Base-by-base conservation (phyloP, 2,797 vertebrate species). In the Chanos chanos region DNA sequence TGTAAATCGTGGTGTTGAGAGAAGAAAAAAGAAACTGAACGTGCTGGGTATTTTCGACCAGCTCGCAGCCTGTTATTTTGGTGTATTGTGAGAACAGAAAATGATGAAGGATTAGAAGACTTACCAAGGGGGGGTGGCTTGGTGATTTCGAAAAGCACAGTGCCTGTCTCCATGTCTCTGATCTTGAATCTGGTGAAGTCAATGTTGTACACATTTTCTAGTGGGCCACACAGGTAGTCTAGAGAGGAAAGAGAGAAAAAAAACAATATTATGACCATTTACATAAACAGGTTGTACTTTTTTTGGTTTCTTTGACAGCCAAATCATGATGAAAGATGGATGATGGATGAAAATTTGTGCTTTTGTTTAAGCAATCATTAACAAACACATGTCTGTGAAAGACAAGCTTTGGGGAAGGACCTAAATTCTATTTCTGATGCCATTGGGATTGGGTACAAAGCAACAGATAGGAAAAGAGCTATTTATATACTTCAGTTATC, bases 131-230 rank as follows among this genome's bases (percentile, higher is more conserved):
- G n/a, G 50, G 70, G 60, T 4, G 64, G 89, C 75, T 89, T 91
- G 6, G 85, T 87, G 34, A 89, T 90, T 80, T 90, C 95, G 84
- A 98, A 99, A 48, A 99, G 90, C 47, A 98, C 92, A 0, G 93
- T 94, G 67, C 94, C 94, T 1, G 94, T 95, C 74, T 97, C 95
- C 96, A 99, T 97, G 82, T 99, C 96, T 4, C 96, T 92, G 82
- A 99, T 99, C 86, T 97, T 98, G 79, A 99, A 99, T 78, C 95
- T 87, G 66, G 96, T 93, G 82, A 98, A 99, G 82, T 98, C 95
- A 28, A 99, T 99, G 89, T 94, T 96, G 87, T 97, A 95, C 70
- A 98, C 85, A 1, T 99, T 99, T 83, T 96, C 93, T 77, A 97
- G 95, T 0, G 94, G 96, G 63, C 90, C 90, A 73, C 96, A 99